These are phyloP conservation scores for Girardinichthys multiradiatus DNA, from an alignment of 2,113 vertebrate species.

Conservation along the genomic window DNA sequence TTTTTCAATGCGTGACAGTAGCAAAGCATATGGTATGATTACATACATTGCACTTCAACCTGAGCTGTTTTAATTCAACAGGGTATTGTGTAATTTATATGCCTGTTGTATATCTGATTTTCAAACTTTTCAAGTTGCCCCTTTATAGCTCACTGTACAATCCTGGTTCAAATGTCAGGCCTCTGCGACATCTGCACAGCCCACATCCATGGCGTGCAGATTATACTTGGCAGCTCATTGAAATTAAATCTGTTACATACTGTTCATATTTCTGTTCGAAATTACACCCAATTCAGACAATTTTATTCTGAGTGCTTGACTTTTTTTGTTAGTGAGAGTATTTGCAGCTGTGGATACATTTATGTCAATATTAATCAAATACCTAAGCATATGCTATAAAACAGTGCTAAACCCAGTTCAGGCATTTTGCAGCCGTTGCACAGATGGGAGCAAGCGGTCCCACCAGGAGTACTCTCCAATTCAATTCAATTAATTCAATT, in stretches of 20 bases:
- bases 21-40: not conserved
- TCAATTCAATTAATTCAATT: no score
- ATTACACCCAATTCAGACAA: not conserved
- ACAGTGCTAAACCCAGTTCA: not conserved
- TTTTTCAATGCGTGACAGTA: no score
- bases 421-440: no score
- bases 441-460: no score
- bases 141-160: not conserved
- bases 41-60: not conserved
- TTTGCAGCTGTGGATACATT: not conserved
- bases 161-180: no score
- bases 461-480: no score
- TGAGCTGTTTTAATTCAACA: not conserved
- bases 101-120: no score
- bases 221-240: not conserved
- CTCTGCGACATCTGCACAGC: not conserved
- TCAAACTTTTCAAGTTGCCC: no score
- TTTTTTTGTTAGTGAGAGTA: not conserved
- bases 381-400: not conserved
- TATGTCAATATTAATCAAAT: not conserved
- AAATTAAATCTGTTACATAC: not conserved
- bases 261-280: not conserved
- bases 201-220: not conserved
- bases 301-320: not conserved
- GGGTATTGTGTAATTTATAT: not conserved